Evolutionary conservation across 1,140 invertebrate genomes (phyloP).

Genomic region (Oncopeltus fasciatus): DNA sequence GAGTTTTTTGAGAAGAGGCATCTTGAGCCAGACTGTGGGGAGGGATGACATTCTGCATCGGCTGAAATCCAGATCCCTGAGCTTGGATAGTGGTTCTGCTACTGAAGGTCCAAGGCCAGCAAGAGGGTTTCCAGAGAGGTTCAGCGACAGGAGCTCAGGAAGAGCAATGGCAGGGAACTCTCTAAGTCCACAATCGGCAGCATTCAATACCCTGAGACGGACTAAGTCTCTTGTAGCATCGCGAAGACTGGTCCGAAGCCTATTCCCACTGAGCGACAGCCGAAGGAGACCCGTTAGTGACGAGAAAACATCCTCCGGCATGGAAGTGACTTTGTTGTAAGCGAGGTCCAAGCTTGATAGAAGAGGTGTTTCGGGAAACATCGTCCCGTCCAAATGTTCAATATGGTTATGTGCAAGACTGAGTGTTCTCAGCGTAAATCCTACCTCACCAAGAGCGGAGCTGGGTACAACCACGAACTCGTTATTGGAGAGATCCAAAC

Average conservation of each 20-base stretch:
- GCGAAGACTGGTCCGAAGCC: slow-evolving; percentile 71
- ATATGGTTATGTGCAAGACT: slow-evolving; percentile 66
- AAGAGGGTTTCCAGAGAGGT: slow-evolving; percentile 59
- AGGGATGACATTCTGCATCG: slow-evolving; percentile 49
- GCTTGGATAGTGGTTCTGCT: slow-evolving; percentile 42
- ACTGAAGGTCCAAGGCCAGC: slow-evolving; percentile 42
- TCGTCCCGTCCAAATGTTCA: slow-evolving; percentile 74
- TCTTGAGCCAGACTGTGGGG: slow-evolving; percentile 42
- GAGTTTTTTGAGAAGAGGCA: slow-evolving; percentile 41
- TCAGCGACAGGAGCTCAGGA: slow-evolving; percentile 52
- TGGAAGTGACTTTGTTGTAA: slow-evolving; percentile 63
- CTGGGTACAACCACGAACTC: slow-evolving; percentile 59
- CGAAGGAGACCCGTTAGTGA: slow-evolving; percentile 59
- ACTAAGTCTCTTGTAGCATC: slow-evolving; percentile 79
- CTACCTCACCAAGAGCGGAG: slow-evolving; percentile 53
- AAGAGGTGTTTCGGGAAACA: slow-evolving; percentile 66
- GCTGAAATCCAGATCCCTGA: slow-evolving; percentile 48
- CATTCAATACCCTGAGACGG: slow-evolving; percentile 54
- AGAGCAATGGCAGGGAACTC: slow-evolving; percentile 55
- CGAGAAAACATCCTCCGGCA: slow-evolving; percentile 79
- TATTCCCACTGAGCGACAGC: slow-evolving; percentile 66
- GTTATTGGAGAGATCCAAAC: slow-evolving; percentile 64
- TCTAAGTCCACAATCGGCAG: slow-evolving; percentile 57
- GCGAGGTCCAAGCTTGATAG: slow-evolving; percentile 63
- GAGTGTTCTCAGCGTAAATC: slow-evolving; percentile 56